Evolutionary conservation across 35 echinoderm and acorn worm genomes (phyloP), one percentile per base, ranked within the genome.

Genomic region (Heliocidaris erythrogramma): DNA sequence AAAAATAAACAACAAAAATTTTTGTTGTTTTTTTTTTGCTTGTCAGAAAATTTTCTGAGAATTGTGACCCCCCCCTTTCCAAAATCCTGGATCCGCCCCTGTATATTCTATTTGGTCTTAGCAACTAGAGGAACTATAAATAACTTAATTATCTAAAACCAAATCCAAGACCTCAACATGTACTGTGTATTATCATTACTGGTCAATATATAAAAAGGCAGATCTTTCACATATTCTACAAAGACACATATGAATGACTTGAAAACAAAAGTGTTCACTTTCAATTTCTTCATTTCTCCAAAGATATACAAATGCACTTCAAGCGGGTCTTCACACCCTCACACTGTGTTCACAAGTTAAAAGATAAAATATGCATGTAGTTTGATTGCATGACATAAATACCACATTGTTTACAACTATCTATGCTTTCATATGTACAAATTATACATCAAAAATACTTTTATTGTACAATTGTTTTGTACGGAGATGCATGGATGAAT

Each of bases 301-400:
- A 78, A 78, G 65, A 78, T 78, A 78, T 78, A 71, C 61, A 71
- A 71, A 71, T 71, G 61, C 61, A 71, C 61, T 71, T 71, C 61
- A 71, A 71, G 16, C 27, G 61, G 61, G 61, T 24, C 35, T 71
- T 71, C 61, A 9, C 61, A 78, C 65, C 65, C 65, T 78, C 65
- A 78, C 65, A 78, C 65, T n/a, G 27, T n/a, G 18, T 78, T 27
- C 65, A 78, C 65, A 78, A 78, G 65, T 78, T 78, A 27, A 21
- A 78, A 78, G 65, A 78, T 78, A 78, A 78, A 78, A 78, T 78
- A 18, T 78, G 65, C 65, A 27, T 78, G 65, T 78, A n/a, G 8
- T 78, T n/a, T 78, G 65, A 78, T 78, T 78, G 21, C 65, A 78
- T 78, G n/a, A n/a, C 65, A 78, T 78, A 78, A 78, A 78, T 78